A percentile compares a stretch with the other conserved stretches of the same genome.
Conservation (phyloP, 2,888 invertebrate species). For the Macaria liturata region DNA sequence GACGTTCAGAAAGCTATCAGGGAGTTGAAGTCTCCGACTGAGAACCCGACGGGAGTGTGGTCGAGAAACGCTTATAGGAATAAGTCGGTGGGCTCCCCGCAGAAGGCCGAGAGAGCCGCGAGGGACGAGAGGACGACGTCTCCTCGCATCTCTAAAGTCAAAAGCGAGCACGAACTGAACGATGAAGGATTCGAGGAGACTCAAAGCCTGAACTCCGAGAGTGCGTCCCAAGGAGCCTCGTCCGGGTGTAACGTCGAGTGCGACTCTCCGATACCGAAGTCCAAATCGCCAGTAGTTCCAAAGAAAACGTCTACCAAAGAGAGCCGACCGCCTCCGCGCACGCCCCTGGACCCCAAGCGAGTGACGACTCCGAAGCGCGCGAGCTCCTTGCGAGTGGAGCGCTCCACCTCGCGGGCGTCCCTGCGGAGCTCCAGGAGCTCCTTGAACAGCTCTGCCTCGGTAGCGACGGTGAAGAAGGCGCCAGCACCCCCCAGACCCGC, state of each 20-base stretch:
- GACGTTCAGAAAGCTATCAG: constrained; percentile 88
- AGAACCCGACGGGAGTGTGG: constrained; percentile 84
- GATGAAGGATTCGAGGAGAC: constrained; percentile 97
- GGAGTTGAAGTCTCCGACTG: constrained; percentile 85
- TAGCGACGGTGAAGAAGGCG: constrained; percentile 90
- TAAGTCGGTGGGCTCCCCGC: constrained; percentile 48
- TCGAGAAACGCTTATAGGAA: constrained; percentile 74
- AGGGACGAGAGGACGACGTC: constrained; percentile 61
- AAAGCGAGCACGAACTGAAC: constrained; percentile 88
- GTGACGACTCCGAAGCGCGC: constrained; percentile 57
- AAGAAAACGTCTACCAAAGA: constrained; percentile 81
- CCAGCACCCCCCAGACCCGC: constrained; percentile 74
- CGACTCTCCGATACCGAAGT: constrained; percentile 79
- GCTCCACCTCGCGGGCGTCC: constrained; percentile 91
- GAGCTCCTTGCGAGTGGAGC: constrained; percentile 85
- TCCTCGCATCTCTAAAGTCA: constrained; percentile 79
- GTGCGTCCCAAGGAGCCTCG: constrained; percentile 92
- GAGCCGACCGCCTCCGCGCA: constrained; percentile 64
- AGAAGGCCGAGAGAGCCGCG: constrained; percentile 52
- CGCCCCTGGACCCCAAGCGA: constrained; percentile 61
- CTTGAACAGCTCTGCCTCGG: constrained; percentile 90
- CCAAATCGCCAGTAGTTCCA: constrained; percentile 67
- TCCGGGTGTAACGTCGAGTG: constrained; percentile 88
- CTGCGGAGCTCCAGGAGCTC: constrained; percentile 92
- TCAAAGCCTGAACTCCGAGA: constrained; percentile 93